Evolutionary conservation across 2,888 invertebrate genomes (phyloP), one percentile per base, ranked within the genome.

Genomic region (Chloromyia formosa): DNA sequence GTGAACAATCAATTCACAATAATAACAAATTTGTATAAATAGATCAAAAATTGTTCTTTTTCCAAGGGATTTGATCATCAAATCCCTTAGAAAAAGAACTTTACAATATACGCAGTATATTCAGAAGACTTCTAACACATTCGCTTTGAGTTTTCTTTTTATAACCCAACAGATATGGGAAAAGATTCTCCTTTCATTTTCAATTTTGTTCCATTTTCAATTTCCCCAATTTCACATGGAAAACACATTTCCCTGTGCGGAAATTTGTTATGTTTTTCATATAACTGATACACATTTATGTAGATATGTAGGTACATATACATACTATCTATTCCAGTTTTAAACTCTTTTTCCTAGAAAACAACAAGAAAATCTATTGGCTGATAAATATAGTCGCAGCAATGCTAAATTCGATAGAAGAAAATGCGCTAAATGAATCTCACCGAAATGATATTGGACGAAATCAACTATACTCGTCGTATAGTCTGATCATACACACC

Each of bases 401-500:
- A 22, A 40, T 58, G 56, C 42, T 58, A 71, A 71, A 71, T 56
- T 35, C 71, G 56, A 71, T 71, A 27, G 71, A 56, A 58, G 18
- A 35, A 71, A 71, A 58, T 71, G 56, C 35, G 58, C 71, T 71
- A 71, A 71, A 71, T 58, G 71, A 40, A 71, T 71, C 66, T 49
- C 56, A 7, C 40, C 16, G 18, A 20, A 58, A 40, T 56, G n/a
- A 68, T 27, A 14, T 68, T 20, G 35, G 42, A 5, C 71, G 71
- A 56, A 71, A 71, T 71, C 71, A 71, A 58, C 71, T 71, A 71
- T 71, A 71, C 71, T 35, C 40, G 20, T 22, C 7, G 40, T 40
- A 40, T 42, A 20, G 20, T 35, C 27, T 35, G n/a, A n/a, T n/a
- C 27, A 2, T 35, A 35, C 27, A 7, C 7, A n/a, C 27, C 27